Conservation (phyloP, 2,888 invertebrate species). For the Zygothrica quintamaculata region DNA sequence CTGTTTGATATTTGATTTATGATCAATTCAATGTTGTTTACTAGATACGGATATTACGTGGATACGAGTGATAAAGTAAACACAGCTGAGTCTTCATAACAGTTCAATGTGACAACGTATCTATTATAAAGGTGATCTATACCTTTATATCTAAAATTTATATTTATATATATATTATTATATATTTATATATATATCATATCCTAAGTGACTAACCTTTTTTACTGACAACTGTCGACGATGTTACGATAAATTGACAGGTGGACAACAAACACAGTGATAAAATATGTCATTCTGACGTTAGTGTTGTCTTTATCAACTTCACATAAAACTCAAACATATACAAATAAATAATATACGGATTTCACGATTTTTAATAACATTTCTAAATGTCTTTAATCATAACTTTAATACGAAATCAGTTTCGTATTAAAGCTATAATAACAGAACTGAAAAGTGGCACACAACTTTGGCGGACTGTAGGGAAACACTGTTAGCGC, state of each 20-base stretch:
- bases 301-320: not conserved
- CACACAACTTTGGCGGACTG: conserved; percentile 16
- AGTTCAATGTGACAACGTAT: conserved; percentile 65
- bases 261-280: conserved; percentile 5
- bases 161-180: too few relatives aligned
- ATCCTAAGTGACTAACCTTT: conserved; percentile 53
- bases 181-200: too few relatives aligned
- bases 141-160: too few relatives aligned
- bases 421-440: not conserved
- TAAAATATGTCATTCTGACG: not conserved
- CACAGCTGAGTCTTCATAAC: conserved; percentile 47
- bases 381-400: too few relatives aligned
- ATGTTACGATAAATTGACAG: conserved; percentile 58
- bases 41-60: not conserved
- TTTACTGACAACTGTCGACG: conserved; percentile 68
- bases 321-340: too few relatives aligned
- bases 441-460: not conserved
- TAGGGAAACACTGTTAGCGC: not conserved
- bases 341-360: too few relatives aligned
- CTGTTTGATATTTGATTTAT: conserved; percentile 62
- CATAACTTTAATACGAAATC: too few relatives aligned
- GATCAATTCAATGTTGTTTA: conserved; percentile 36
- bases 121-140: conserved; percentile 78
- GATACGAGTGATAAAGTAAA: not conserved
- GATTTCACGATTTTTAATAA: too few relatives aligned